phyloP scores from a whole-genome alignment of 2,888 invertebrate genomes.

The Sarcophaga rosellei region DNA sequence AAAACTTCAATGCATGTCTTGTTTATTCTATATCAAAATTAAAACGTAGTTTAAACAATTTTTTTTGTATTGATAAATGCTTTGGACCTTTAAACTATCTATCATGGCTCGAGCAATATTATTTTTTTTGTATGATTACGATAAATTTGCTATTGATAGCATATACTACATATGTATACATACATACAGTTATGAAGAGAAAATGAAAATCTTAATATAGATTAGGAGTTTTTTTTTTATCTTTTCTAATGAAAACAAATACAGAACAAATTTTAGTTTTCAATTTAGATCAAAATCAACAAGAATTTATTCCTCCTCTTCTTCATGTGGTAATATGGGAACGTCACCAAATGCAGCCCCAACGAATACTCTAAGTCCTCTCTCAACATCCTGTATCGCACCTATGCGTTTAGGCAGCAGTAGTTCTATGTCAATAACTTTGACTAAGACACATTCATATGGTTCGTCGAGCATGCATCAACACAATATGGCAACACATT shows the following conservation, averaged over 20 bases:
- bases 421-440: slow-evolving; percentile 68
- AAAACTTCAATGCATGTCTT: slow-evolving; percentile 22
- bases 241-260: slow-evolving; percentile 48
- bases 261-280: slow-evolving; percentile 61
- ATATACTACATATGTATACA: not conserved
- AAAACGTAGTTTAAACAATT: not conserved
- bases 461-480: slow-evolving; percentile 43
- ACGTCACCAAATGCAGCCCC: slow-evolving; percentile 48
- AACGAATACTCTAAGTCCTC: slow-evolving; percentile 60
- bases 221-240: slow-evolving; percentile 5
- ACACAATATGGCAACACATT: slow-evolving; percentile 29
- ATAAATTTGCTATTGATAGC: not conserved
- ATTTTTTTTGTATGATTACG: too few species aligned
- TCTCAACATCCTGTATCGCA: slow-evolving; percentile 46
- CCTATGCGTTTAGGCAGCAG: slow-evolving; percentile 66
- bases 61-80: not conserved
- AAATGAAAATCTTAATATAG: not conserved
- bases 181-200: not conserved
- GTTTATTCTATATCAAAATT: too few species aligned
- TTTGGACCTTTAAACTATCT: not conserved
- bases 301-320: slow-evolving; percentile 40
- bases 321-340: slow-evolving; percentile 62
- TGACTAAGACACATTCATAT: slow-evolving; percentile 57
- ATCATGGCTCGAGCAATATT: too few species aligned
- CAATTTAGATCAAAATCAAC: slow-evolving; percentile 61